Conservation (phyloP, 2,113 vertebrate species). For the Tricholaema leucomelas region DNA sequence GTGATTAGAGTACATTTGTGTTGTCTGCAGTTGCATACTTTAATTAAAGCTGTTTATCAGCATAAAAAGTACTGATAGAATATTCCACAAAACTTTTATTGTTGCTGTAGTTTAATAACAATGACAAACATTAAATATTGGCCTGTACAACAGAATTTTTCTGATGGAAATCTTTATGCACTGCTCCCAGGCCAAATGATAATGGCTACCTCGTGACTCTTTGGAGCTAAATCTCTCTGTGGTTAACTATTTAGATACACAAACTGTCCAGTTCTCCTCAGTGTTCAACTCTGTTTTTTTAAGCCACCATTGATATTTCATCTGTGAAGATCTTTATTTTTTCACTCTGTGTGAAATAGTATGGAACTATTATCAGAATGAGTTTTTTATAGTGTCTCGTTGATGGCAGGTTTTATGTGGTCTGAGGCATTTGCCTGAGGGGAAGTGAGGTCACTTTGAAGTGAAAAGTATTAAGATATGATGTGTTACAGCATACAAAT, state of each 20-base stretch:
- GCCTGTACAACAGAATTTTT: not conserved
- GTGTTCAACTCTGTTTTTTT: not conserved
- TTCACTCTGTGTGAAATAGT: not conserved
- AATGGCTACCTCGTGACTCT: not conserved
- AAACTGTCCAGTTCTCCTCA: not conserved
- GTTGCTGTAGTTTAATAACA: not conserved
- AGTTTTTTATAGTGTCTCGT: not conserved
- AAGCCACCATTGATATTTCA: not conserved
- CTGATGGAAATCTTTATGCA: not conserved
- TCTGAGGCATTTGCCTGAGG: not conserved
- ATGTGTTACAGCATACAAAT: not conserved
- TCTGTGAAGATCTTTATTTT: not conserved
- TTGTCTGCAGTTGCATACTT: not conserved
- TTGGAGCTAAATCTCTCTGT: not conserved
- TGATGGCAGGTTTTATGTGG: not conserved
- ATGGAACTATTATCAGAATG: not conserved
- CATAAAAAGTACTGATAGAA: not conserved
- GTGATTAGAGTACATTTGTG: not conserved
- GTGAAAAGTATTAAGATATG: not conserved
- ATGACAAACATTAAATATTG: not conserved
- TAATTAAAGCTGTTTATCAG: not conserved
- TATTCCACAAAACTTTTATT: not conserved
- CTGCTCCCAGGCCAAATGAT: not conserved
- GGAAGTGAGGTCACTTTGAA: not conserved
- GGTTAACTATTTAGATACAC: not conserved